phyloP scores from a whole-genome alignment of 2,888 invertebrate species.

The Ochropacha duplaris region DNA sequence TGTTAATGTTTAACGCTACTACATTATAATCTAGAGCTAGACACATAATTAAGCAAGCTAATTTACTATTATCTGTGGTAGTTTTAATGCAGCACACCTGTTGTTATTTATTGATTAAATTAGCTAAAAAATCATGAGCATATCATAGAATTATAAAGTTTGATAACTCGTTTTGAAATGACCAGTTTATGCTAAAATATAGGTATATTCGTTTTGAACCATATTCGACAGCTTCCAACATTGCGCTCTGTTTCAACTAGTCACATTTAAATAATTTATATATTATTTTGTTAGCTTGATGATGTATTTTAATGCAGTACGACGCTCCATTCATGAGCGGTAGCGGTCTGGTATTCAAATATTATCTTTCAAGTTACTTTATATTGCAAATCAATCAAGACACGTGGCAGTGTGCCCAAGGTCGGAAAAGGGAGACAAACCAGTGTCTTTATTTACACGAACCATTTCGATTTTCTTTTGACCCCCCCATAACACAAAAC shows the following conservation, averaged over 20 bases:
- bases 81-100: not conserved
- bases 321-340: not conserved
- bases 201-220: not conserved
- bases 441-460: too few relatives aligned
- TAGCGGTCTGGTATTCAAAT: not conserved
- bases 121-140: not conserved
- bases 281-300: not conserved
- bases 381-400: too few relatives aligned
- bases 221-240: not conserved
- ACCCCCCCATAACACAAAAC: too few relatives aligned
- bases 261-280: not conserved
- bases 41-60: too few relatives aligned
- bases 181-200: not conserved
- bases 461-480: too few relatives aligned
- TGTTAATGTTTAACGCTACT: too few relatives aligned
- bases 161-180: not conserved
- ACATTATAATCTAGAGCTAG: too few relatives aligned
- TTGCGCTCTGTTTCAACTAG: not conserved
- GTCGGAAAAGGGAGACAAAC: too few relatives aligned
- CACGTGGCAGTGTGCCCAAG: too few relatives aligned
- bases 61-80: too few relatives aligned
- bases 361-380: not conserved
- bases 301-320: not conserved
- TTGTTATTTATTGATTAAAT: not conserved
- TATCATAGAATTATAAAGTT: not conserved